These are phyloP conservation scores for Neoscelio sp. DNA, from an alignment of 2,888 invertebrate species.

Conservation along the genomic window DNA sequence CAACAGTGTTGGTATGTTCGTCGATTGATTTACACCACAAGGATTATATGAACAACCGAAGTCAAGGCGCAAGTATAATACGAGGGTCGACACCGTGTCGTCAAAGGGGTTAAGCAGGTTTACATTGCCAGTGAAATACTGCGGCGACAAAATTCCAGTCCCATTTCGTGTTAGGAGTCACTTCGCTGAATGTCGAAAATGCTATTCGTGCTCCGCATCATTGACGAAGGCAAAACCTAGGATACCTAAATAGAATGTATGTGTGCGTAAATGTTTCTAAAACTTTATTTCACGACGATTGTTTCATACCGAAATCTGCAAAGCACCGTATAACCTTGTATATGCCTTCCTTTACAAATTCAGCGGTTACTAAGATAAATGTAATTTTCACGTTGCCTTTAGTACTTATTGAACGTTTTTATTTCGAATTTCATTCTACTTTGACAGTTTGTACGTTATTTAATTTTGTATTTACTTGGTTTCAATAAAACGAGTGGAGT, in stretches of 20 bases:
- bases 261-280: neutral
- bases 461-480: too few relatives aligned
- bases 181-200: constrained; percentile 36
- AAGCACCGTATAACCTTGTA: constrained; percentile 6
- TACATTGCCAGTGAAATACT: constrained; percentile 33
- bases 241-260: constrained; percentile 7
- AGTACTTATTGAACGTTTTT: too few relatives aligned
- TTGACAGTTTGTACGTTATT: too few relatives aligned
- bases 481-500: too few relatives aligned
- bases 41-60: constrained; percentile 56
- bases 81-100: constrained; percentile 16
- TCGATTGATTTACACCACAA: constrained; percentile 49
- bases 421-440: too few relatives aligned
- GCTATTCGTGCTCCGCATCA: constrained; percentile 18
- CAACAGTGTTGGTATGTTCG: constrained; percentile 3
- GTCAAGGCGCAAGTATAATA: neutral
- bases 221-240: constrained; percentile 20
- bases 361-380: neutral
- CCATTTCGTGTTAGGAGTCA: constrained; percentile 37
- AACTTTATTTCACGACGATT: constrained; percentile 24
- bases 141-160: constrained; percentile 36
- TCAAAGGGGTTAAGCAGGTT: constrained; percentile 48
- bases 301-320: constrained; percentile 18
- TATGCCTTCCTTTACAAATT: neutral
- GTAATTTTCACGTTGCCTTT: neutral